Evolutionary conservation across 2,797 vertebrate genomes (phyloP).

Genomic region (Aldrovandia affinis): DNA sequence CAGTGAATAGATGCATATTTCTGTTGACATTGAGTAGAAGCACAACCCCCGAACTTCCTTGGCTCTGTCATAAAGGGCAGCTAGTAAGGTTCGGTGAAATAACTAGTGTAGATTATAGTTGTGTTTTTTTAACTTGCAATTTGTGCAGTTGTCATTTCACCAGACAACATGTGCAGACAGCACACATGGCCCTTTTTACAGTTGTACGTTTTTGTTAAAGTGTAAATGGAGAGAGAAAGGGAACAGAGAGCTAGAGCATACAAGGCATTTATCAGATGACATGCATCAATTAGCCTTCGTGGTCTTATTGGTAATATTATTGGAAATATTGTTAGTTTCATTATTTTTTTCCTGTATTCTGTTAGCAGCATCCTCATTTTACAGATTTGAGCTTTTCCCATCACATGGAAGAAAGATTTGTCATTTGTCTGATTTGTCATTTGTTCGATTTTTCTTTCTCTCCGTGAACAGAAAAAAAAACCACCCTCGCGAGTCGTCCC

Average conservation of each 20-base stretch:
- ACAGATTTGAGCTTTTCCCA: background rate
- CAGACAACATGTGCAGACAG: too few relatives aligned
- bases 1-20: background rate
- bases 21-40: background rate
- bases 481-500: conserved; percentile 69
- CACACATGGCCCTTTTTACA: too few relatives aligned
- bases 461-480: conserved; percentile 73
- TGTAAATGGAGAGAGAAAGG: background rate
- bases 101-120: too few relatives aligned
- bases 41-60: background rate
- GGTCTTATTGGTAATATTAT: too few relatives aligned
- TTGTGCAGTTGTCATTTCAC: too few relatives aligned
- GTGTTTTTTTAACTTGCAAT: too few relatives aligned
- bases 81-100: too few relatives aligned
- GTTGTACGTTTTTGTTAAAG: too few relatives aligned
- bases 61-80: too few relatives aligned
- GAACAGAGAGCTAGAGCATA: background rate
- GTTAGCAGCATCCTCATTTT: background rate
- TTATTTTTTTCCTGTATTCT: background rate
- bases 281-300: background rate
- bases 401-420: background rate
- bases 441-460: conserved; percentile 57
- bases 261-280: background rate
- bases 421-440: background rate
- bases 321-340: background rate